These are phyloP conservation scores for Indri indri DNA, from an alignment of 2,113 vertebrate species.

Conservation along the genomic window DNA sequence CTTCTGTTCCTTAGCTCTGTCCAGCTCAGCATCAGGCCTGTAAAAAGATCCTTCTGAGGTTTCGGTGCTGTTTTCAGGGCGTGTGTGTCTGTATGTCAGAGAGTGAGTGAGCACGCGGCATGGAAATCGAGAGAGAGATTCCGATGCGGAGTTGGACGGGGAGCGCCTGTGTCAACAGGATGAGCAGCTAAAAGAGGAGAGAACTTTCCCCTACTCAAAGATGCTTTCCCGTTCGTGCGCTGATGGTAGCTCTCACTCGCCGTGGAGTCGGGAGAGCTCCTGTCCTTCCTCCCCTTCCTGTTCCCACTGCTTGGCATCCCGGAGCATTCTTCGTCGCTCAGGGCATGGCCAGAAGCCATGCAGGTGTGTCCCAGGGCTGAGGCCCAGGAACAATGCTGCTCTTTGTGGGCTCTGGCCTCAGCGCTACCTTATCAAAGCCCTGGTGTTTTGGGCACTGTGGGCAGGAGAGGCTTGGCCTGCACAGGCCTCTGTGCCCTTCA, in stretches of 20 bases:
- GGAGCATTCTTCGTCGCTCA: background rate
- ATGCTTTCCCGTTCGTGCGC: fast-evolving
- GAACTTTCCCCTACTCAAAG: fast-evolving
- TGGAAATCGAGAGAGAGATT: background rate
- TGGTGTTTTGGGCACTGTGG: background rate
- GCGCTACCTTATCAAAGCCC: background rate
- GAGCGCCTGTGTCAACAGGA: no score
- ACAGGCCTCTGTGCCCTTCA: background rate
- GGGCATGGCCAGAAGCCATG: background rate
- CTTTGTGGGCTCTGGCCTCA: background rate
- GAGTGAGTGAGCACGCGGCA: no score
- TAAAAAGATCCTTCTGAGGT: background rate
- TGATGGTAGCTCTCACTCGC: background rate
- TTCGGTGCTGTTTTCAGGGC: background rate
- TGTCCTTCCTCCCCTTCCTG: background rate
- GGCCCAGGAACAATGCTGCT: background rate
- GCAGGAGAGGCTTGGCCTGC: background rate
- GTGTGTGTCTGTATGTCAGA: background rate
- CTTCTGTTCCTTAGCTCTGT: background rate
- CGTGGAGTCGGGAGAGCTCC: background rate
- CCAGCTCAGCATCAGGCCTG: background rate
- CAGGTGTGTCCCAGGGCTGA: background rate
- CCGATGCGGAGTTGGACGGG: fast-evolving
- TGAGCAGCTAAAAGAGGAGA: background rate
- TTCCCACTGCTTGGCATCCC: background rate